Base-by-base conservation (phyloP, 2,113 vertebrate species). In the Engystomops pustulosus region DNA sequence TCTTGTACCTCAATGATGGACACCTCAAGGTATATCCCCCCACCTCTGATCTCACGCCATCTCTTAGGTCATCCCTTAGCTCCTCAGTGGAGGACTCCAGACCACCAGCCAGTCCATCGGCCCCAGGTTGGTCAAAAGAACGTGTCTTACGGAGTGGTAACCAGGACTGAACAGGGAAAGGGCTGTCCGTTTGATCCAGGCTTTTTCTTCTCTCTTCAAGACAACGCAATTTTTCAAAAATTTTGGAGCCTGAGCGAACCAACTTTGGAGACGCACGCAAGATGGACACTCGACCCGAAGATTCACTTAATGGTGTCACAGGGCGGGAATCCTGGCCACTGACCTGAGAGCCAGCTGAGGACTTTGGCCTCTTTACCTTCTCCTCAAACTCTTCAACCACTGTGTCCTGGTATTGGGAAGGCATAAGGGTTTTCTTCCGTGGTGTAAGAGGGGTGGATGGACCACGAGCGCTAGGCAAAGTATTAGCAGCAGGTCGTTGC, bases 151-250 rank as follows among this genome's bases (percentile, higher is more conserved):
- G 95, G 86, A 98, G 93, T 1, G 96, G 97, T 51, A 97, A 94
- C 96, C 94, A 95, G 3, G 96, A 94, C 79, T 91, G 91, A 3
- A 94, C 67, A 0, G 94, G 93, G 44, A 95, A 92, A 79, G 87
- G 95, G 62, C 95, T 97, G 86, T 98, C 96, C 0, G 93, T 94
- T 87, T 96, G 92, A 86, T 98, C 97, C 86, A 98, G 92, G 89
- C 96, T 98, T 86, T 94, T 92, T 75, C 95, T 93, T 3, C 96
- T 89, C 83, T 98, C 97, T 87, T 99, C 98, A 0, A 98, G 95
- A 78, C 93, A 96, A 67, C 96, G 95, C 86, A 98, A 93, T 89
- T 96, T 96, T 89, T 99, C 97, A 0, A 97, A 95, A 87, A 98
- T 96, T 87, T 94, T 97, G 76, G 98, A 99, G 77, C 97, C 94